phyloP scores from a whole-genome alignment of 2,113 vertebrate species.

The Rhadina sibilatrix region DNA sequence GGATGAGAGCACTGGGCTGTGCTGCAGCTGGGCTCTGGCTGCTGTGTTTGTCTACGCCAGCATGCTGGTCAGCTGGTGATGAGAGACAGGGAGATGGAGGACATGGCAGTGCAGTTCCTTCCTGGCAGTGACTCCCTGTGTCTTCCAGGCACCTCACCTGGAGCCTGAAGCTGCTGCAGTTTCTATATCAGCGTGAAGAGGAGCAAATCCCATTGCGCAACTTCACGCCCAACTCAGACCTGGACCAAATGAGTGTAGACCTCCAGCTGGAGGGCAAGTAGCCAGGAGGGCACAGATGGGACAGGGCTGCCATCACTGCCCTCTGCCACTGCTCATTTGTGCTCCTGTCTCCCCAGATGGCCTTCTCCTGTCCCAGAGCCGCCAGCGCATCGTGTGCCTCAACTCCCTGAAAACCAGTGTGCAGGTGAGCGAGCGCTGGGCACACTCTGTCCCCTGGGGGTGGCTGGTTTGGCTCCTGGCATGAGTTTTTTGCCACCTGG shows the following conservation, averaged over 20 bases:
- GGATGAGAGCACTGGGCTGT: not conserved
- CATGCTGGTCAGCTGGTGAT: not conserved
- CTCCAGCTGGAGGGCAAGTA: slow-evolving; percentile 86
- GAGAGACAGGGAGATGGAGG: not conserved
- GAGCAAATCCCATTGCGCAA: slow-evolving; percentile 86
- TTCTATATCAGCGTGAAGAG: slow-evolving; percentile 81
- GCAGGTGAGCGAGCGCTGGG: slow-evolving; percentile 71
- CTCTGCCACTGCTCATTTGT: not conserved
- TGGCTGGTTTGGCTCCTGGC: not conserved
- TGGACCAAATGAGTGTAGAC: slow-evolving; percentile 90
- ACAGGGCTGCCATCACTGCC: not conserved
- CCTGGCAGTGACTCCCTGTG: not conserved
- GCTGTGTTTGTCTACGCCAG: not conserved
- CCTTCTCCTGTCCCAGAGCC: slow-evolving; percentile 94
- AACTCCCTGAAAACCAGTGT: slow-evolving; percentile 84
- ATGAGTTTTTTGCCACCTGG: not conserved
- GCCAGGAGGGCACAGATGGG: fast-evolving
- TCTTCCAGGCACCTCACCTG: slow-evolving; percentile 88
- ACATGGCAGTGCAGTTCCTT: not conserved
- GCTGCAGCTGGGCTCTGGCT: not conserved
- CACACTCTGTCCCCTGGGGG: not conserved
- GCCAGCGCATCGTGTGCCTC: slow-evolving; percentile 93
- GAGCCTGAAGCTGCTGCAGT: slow-evolving; percentile 90
- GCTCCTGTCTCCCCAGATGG: slow-evolving; percentile 79
- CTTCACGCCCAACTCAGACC: slow-evolving; percentile 85